These are phyloP conservation scores for Anguilla anguilla DNA, from an alignment of 2,797 vertebrate species.

Conservation along the genomic window DNA sequence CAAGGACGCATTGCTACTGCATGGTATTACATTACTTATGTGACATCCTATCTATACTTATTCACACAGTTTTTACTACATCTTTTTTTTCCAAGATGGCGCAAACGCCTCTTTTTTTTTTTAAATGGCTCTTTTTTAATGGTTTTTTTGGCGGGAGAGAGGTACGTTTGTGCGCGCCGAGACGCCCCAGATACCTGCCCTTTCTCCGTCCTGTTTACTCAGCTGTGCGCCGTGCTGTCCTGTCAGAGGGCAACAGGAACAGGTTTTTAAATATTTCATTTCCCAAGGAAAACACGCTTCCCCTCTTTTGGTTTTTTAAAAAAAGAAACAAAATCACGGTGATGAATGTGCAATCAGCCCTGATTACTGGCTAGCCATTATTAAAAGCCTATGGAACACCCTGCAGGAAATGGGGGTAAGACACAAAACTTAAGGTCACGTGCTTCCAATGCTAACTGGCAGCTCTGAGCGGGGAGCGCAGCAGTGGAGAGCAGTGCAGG, in stretches of 20 bases:
- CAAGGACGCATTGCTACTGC: constrained; percentile 34
- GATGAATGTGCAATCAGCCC: constrained; percentile 83
- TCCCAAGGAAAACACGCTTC: constrained; percentile 81
- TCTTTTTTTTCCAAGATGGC: constrained; percentile 1
- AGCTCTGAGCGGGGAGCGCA: constrained; percentile 52
- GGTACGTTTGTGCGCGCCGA: background rate
- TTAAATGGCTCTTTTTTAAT: background rate
- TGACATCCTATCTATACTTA: background rate
- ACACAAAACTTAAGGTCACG: constrained; percentile 65
- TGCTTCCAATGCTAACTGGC: constrained; percentile 58
- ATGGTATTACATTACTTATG: constrained; percentile 57
- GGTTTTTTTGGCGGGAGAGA: background rate
- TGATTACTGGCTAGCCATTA: constrained; percentile 74
- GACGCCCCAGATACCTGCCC: constrained; percentile 17
- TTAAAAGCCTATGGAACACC: constrained; percentile 73
- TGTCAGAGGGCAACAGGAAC: constrained; percentile 68
- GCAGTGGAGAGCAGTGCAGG: constrained; percentile 57
- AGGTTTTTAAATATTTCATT: constrained; percentile 82
- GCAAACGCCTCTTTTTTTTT: background rate
- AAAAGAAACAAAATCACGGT: constrained; percentile 66
- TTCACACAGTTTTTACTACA: constrained; percentile 1
- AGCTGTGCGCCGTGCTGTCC: constrained; percentile 64
- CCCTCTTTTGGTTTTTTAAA: constrained; percentile 52
- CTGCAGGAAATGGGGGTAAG: constrained; percentile 78
- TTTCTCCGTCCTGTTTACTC: constrained; percentile 49